Percentiles rank a stretch among this genome's conserved stretches.
Conservation (phyloP, 2,113 vertebrate genomes). For the Sclerurus mexicanus region DNA sequence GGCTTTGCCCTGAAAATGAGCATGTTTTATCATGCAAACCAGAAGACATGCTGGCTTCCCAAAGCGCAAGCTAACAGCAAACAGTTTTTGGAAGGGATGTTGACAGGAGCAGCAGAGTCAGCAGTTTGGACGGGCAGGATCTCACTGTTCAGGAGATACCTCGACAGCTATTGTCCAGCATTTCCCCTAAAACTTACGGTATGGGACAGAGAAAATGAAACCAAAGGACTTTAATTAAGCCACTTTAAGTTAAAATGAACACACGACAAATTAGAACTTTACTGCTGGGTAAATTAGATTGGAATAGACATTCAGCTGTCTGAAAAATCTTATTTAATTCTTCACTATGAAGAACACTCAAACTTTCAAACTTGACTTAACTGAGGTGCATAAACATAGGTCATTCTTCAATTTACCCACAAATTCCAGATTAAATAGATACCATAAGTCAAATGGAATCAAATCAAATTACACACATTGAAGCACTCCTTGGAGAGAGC, state of each 20-base stretch:
- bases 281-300: background rate
- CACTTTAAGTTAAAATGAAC: background rate
- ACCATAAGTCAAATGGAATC: background rate
- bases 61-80: background rate
- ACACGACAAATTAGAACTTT: background rate
- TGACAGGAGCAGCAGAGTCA: background rate
- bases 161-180: background rate
- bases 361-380: background rate
- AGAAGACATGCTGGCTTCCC: background rate
- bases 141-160: background rate
- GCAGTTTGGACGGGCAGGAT: accelerated
- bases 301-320: background rate
- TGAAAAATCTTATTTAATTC: background rate
- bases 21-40: background rate
- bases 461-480: background rate
- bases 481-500: background rate
- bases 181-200: background rate
- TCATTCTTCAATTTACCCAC: background rate
- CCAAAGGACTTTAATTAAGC: background rate
- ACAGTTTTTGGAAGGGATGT: background rate
- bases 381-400: background rate
- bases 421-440: background rate
- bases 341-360: background rate
- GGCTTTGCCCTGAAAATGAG: background rate
- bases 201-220: background rate